Evolutionary conservation across 2,113 vertebrate species (phyloP), one percentile per base, ranked within the genome.

Genomic region (Atherinomorus stipes): DNA sequence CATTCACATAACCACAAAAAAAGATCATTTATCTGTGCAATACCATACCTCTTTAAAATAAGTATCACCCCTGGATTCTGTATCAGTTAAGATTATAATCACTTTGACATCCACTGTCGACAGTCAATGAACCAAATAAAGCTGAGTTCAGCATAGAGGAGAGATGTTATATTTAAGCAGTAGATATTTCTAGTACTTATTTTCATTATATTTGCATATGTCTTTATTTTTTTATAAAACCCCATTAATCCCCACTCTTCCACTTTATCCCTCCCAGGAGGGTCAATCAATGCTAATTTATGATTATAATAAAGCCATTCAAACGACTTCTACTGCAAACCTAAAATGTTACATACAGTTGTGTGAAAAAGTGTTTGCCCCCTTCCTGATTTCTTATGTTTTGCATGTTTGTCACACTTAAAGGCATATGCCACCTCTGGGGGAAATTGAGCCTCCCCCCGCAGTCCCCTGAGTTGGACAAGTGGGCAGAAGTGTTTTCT

Each of bases 181-280:
- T 10, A 11, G 5, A 37, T 38, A 19, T 60, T 42, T n/a, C 3
- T 42, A 42, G 31, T 34, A 34, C 7, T 34, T 28, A 13, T 56
- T 34, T 22, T 50, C 11, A 56, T 76, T 23, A 60, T 34, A 45
- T 26, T 44, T 25, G 4, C 7, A 19, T 58, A 64, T 74, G 28
- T 66, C n/a, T 78, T 63, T 61, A 47, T 76, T 51, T 67, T 74
- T 73, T 69, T 53, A 77, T 49, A 60, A 77, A 67, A 3, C 31
- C 42, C 1, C 49, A 22, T 61, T 28, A 62, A 60, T 22, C 38
- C 15, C 6, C 51, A 16, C 38, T 64, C 13, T 64, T 52, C 23
- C 3, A 9, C 7, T 66, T 2, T 31, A 37, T 65, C 25, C 64
- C 42, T 65, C 80, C 81, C 72, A 74, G 71, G 62, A 54, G 79